These are phyloP conservation scores for Neostethus bicornis DNA, from an alignment of 2,797 vertebrate genomes.

Conservation along the genomic window DNA sequence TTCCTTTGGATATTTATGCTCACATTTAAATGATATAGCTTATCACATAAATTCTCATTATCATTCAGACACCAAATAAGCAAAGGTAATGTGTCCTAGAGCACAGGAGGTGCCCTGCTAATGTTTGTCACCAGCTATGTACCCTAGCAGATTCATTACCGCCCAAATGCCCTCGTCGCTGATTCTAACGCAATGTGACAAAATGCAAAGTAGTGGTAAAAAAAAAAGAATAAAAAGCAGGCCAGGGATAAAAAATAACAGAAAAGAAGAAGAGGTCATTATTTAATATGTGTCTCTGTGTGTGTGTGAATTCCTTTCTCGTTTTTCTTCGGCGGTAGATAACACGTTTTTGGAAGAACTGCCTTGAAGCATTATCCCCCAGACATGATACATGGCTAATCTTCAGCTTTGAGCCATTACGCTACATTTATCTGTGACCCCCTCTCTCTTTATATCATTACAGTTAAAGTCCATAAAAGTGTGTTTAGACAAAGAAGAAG, in stretches of 20 bases:
- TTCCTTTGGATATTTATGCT: conserved; percentile 68
- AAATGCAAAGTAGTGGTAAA: conserved; percentile 83
- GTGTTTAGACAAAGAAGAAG: conserved; percentile 87
- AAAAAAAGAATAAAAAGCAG: conserved; percentile 47
- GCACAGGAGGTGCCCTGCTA: conserved; percentile 72
- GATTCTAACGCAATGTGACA: conserved; percentile 84
- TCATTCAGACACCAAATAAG: conserved; percentile 86
- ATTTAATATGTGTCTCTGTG: conserved; percentile 73
- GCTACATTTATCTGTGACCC: conserved; percentile 86
- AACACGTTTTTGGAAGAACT: conserved; percentile 83
- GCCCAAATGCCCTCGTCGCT: conserved; percentile 49
- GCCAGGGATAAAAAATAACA: conserved; percentile 3
- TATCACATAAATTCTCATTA: conserved; percentile 83
- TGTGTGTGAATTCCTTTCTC: conserved; percentile 33
- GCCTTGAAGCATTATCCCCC: conserved; percentile 84
- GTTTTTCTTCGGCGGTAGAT: conserved; percentile 72
- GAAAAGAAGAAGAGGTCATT: conserved; percentile 75
- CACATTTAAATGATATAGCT: conserved; percentile 80
- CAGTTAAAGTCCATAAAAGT: conserved; percentile 86
- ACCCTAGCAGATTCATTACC: conserved; percentile 75
- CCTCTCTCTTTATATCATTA: conserved; percentile 81
- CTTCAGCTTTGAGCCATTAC: conserved; percentile 84
- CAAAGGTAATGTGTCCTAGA: conserved; percentile 81
- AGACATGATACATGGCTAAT: conserved; percentile 84
- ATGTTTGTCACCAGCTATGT: conserved; percentile 78